Conservation (phyloP, 1,140 invertebrate species). For the Ptiloglossa arizonensis region DNA sequence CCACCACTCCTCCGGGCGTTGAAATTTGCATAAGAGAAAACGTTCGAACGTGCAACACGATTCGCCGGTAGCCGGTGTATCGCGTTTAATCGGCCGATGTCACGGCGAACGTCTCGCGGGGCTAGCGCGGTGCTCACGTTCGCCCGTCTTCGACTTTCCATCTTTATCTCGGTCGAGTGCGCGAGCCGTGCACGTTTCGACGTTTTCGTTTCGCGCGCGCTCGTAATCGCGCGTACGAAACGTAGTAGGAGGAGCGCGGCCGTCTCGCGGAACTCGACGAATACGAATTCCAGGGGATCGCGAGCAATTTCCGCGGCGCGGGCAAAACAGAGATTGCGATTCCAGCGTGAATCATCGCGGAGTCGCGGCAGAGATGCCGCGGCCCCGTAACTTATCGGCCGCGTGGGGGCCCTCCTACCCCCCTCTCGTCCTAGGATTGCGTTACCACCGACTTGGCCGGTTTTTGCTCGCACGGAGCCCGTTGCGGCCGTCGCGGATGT, state of each 20-base stretch:
- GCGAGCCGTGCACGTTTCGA: slow-evolving; percentile 10
- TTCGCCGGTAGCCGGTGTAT: slow-evolving; percentile 8
- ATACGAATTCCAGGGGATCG: slow-evolving; percentile 61
- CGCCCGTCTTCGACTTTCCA: no score
- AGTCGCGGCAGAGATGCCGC: neutral
- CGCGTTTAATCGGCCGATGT: slow-evolving; percentile 25
- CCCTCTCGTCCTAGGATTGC: slow-evolving; percentile 41
- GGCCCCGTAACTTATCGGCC: slow-evolving; percentile 55
- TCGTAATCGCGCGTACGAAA: neutral
- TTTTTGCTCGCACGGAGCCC: no score
- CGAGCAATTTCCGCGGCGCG: slow-evolving; percentile 54
- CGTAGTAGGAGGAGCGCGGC: no score
- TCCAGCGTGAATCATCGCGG: slow-evolving; percentile 58
- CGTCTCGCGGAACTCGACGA: slow-evolving; percentile 52
- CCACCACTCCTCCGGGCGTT: neutral
- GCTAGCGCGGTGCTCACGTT: neutral
- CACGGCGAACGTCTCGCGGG: neutral
- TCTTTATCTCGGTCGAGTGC: neutral
- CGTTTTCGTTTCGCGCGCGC: slow-evolving; percentile 16
- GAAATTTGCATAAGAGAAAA: slow-evolving; percentile 4
- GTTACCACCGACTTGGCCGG: slow-evolving; percentile 37
- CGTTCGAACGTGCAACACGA: neutral
- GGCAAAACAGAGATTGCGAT: slow-evolving; percentile 63
- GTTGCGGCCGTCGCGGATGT: no score
- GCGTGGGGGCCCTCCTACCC: no score